These are phyloP conservation scores for Drosophila antonietae DNA, from an alignment of 2,888 invertebrate genomes.

Conservation along the genomic window DNA sequence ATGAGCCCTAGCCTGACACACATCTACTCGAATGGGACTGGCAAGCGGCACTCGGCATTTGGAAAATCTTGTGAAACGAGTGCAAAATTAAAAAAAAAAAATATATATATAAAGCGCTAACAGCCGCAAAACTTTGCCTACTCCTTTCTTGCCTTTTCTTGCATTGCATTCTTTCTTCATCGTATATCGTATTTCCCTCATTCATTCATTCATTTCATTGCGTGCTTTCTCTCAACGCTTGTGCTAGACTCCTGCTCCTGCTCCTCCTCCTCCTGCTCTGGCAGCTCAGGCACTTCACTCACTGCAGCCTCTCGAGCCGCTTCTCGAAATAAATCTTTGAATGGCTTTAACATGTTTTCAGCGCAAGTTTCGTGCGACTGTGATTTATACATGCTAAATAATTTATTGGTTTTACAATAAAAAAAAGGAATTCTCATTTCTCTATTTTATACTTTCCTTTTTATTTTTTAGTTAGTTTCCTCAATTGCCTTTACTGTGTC, in stretches of 20 bases:
- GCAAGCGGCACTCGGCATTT: conserved; percentile 28
- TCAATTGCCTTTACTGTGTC: conserved; percentile 44
- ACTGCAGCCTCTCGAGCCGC: conserved; percentile 52
- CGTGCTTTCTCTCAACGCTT: conserved; percentile 5
- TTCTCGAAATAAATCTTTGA: conserved; percentile 74
- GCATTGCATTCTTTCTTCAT: conserved; percentile 11
- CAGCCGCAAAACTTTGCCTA: conserved; percentile 54
- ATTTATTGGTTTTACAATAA: conserved; percentile 55
- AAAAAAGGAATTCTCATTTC: conserved; percentile 17
- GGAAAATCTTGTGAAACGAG: conserved; percentile 49
- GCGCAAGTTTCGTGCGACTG: conserved; percentile 54
- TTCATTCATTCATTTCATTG: conserved; percentile 14
- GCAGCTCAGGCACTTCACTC: conserved; percentile 42
- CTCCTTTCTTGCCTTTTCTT: conserved; percentile 29
- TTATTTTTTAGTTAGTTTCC: not conserved
- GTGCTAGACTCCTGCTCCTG: conserved; percentile 6
- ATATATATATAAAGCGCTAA: conserved; percentile 42
- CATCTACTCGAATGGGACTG: conserved; percentile 48
- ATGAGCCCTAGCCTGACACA: conserved; percentile 47
- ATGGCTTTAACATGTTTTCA: conserved; percentile 74
- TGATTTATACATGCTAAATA: conserved; percentile 74
- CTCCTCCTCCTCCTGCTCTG: conserved; percentile 5
- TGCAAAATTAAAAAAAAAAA: conserved; percentile 66
- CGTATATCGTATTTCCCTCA: not conserved
- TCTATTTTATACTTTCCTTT: conserved; percentile 19